phyloP scores from a whole-genome alignment of 2,113 vertebrate species.

The Halichoeres trimaculatus region DNA sequence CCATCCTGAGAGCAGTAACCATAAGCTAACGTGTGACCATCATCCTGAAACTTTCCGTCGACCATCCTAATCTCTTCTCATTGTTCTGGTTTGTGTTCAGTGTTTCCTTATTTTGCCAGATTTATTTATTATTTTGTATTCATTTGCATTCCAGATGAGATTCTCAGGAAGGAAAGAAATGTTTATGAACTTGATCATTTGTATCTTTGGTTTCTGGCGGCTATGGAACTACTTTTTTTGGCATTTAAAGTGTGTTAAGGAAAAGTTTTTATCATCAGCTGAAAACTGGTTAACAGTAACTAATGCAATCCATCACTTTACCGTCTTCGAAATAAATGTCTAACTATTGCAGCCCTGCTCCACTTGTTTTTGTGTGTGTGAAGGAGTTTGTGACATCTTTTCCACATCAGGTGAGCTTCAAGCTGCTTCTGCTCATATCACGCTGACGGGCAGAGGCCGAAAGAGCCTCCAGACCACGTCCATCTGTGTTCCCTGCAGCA shows the following conservation, averaged over 20 bases:
- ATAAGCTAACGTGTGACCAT: slow-evolving; percentile 66
- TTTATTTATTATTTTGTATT: slow-evolving; percentile 89
- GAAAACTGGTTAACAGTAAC: slow-evolving; percentile 59
- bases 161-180: slow-evolving; percentile 93
- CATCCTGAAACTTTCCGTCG: slow-evolving; percentile 15
- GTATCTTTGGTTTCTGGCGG: slow-evolving; percentile 55
- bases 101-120: slow-evolving; percentile 58
- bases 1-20: slow-evolving; percentile 46
- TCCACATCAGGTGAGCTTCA: not conserved
- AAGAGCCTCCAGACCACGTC: not conserved
- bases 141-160: slow-evolving; percentile 90
- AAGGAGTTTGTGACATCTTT: not conserved
- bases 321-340: slow-evolving; percentile 78
- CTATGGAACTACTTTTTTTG: slow-evolving; percentile 39
- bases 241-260: slow-evolving; percentile 44
- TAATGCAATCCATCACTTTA: slow-evolving; percentile 66
- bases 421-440: not conserved
- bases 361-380: not conserved
- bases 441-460: not conserved
- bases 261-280: slow-evolving; percentile 56
- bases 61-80: slow-evolving; percentile 74
- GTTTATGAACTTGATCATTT: slow-evolving; percentile 68
- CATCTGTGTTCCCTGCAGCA: slow-evolving; percentile 4
- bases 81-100: slow-evolving; percentile 81
- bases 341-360: slow-evolving; percentile 54